These are phyloP conservation scores for Ursus arctos DNA, from an alignment of 2,113 vertebrate species.

Conservation along the genomic window DNA sequence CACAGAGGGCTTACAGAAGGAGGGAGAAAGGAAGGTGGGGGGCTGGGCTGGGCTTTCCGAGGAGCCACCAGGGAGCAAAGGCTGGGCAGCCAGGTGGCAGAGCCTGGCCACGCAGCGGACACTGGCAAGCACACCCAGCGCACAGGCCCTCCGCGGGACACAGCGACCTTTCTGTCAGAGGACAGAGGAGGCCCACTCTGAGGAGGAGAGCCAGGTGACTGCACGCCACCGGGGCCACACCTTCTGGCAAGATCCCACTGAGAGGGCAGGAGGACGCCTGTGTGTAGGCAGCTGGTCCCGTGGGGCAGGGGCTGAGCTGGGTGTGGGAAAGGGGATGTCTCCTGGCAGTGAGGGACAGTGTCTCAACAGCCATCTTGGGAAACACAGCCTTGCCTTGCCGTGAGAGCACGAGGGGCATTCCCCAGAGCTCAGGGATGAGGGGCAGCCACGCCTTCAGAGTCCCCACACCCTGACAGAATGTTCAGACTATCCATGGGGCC, in stretches of 20 bases:
- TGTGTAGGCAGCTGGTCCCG: neutral
- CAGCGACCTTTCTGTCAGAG: neutral
- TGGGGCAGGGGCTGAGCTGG: neutral
- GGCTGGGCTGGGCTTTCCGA: neutral
- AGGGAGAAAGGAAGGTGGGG: neutral
- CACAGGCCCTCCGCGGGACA: neutral
- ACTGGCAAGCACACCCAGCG: fast-evolving
- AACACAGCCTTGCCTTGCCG: neutral
- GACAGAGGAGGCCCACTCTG: neutral
- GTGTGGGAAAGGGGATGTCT: neutral
- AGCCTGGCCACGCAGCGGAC: fast-evolving
- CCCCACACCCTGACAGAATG: neutral
- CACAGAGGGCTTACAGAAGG: fast-evolving
- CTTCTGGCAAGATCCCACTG: neutral
- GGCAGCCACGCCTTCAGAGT: neutral
- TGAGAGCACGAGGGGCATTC: neutral
- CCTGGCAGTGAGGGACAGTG: neutral
- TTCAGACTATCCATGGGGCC: fast-evolving
- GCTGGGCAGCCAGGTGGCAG: fast-evolving
- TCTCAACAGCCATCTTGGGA: neutral
- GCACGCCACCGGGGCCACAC: fast-evolving
- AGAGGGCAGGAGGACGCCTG: fast-evolving
- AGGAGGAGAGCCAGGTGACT: neutral
- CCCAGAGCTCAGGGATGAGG: neutral
- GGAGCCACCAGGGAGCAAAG: neutral